Conservation (phyloP, 2,113 vertebrate genomes). For the Clarias magur region DNA sequence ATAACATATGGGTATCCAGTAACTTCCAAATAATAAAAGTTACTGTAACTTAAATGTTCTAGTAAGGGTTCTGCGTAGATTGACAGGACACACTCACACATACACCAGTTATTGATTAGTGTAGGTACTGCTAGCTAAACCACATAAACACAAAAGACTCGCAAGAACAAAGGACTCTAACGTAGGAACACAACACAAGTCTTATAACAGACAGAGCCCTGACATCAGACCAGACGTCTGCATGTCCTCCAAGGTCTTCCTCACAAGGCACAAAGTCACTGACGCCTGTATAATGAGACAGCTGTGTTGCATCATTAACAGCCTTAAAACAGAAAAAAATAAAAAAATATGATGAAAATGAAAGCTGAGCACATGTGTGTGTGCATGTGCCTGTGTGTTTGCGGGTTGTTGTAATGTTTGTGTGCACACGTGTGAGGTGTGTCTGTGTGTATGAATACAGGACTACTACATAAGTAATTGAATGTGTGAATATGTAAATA, state of each 20-base stretch:
- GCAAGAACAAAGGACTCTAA: background rate
- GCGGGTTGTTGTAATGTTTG: background rate
- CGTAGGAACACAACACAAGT: background rate
- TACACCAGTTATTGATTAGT: background rate
- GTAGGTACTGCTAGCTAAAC: background rate
- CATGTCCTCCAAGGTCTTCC: background rate
- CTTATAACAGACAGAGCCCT: background rate
- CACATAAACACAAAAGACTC: background rate
- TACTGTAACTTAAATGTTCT: background rate
- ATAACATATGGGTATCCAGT: background rate
- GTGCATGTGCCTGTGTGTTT: background rate
- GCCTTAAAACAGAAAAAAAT: background rate
- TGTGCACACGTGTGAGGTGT: background rate
- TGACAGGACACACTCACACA: background rate
- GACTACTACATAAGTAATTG: background rate
- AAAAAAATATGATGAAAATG: too few relatives aligned
- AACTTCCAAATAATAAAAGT: background rate
- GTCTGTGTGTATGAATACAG: background rate
- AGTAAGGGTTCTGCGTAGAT: background rate
- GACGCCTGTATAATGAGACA: background rate
- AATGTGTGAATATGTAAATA: conserved; percentile 15
- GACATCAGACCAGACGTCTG: background rate
- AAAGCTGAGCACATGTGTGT: too few relatives aligned
- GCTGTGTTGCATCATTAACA: background rate
- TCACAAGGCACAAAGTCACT: background rate